Base-by-base conservation (phyloP, 2,888 invertebrate species). In the Noctua fimbriata region DNA sequence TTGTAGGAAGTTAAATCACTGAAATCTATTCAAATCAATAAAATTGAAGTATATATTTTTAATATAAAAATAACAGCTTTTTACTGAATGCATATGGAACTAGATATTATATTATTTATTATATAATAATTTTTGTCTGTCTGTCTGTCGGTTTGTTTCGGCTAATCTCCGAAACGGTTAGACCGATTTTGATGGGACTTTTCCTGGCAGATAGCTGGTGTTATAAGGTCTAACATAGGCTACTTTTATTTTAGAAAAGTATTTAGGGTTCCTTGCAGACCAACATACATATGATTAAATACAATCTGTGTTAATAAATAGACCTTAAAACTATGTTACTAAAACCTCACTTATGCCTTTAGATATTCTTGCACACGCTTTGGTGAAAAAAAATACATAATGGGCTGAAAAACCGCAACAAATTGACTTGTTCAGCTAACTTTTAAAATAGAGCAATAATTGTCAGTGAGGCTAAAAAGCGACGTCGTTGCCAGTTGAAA, bases 401-500 rank as follows among this genome's bases (percentile, higher is more conserved):
- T 36, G 0, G 4, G 9, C 7, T 16, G 6, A 58, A 21, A 21
- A 58, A 41, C 47, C 1, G 24, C 41, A 52, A 4, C 1, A 58
- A 6, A 60, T 69, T 52, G 60, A 83, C 24, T 69, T 12, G 9
- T 24, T 82, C 10, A 28, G n/a, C 52, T 24, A 9, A 69, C 41
- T 86, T 75, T 70, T 58, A 65, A 80, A 77, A 81, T 73, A 69
- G 14, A 79, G 69, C 72, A 76, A 85, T 79, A 73, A 55, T 63
- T 75, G 55, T 82, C 82, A 77, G 52, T 7, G 52, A 18, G 47
- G n/a, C 63, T 79, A 55, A 86, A 81, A 84, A 73, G 72, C 73
- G 69, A 70, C 47, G 69, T 66, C 65, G 78, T 83, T 82, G 58
- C 83, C 81, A 76, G 76, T 73, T 66, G 63, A 60, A 89, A 89